Conservation (phyloP, 1,140 invertebrate genomes). For the Tetraneura akinire region DNA sequence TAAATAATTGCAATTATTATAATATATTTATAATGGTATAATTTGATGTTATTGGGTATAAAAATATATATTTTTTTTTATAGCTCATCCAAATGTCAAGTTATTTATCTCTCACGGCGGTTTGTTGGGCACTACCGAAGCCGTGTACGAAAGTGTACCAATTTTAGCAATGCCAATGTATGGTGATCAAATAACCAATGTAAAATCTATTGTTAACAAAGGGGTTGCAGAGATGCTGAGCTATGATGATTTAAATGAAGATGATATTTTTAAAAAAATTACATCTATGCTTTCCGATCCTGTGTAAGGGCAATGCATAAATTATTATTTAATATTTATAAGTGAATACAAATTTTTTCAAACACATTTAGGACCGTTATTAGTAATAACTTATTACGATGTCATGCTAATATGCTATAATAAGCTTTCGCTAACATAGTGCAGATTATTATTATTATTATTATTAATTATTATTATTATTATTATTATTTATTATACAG, state of each 20-base stretch:
- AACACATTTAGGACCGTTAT: too few species aligned
- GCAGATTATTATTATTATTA: too few species aligned
- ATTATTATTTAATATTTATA: too few species aligned
- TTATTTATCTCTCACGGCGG: conserved; percentile 70
- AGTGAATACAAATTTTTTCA: too few species aligned
- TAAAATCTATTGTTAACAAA: conserved; percentile 55
- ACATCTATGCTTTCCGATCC: conserved; percentile 36
- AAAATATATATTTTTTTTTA: not conserved
- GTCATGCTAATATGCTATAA: too few species aligned
- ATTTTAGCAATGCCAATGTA: conserved; percentile 67
- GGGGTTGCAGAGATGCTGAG: conserved; percentile 58
- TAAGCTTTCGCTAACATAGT: too few species aligned
- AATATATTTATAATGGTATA: too few species aligned
- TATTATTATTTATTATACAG: conserved; percentile 57
- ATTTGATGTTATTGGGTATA: too few species aligned
- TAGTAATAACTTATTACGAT: too few species aligned
- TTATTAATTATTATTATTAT: too few species aligned
- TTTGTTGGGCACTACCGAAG: conserved; percentile 65
- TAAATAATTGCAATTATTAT: too few species aligned
- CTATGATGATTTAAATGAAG: conserved; percentile 58
- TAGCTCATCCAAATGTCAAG: conserved; percentile 62
- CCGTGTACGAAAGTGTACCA: conserved; percentile 64
- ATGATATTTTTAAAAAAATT: conserved; percentile 51
- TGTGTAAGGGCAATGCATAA: not conserved
- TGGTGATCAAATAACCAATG: conserved; percentile 64